These are phyloP conservation scores for Trissolcus brochymenae DNA, from an alignment of 2,888 invertebrate genomes.

Conservation along the genomic window DNA sequence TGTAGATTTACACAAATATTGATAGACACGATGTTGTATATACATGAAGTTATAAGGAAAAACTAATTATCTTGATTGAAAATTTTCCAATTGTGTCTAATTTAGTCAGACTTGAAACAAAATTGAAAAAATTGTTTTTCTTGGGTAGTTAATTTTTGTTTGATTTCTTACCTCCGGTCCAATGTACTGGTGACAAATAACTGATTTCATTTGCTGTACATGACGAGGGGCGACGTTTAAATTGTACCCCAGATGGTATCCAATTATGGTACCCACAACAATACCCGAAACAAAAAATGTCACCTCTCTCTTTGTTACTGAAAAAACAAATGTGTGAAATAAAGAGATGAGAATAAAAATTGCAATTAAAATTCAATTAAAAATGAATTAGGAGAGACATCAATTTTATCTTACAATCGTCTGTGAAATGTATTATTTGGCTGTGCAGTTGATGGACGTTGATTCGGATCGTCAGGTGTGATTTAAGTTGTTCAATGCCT, in stretches of 20 bases:
- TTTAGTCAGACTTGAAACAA: too few species aligned
- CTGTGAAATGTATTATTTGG: constrained; percentile 39
- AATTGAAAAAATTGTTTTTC: too few species aligned
- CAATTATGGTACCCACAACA: constrained; percentile 75
- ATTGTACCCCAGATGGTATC: constrained; percentile 74
- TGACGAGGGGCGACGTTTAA: constrained; percentile 67
- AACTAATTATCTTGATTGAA: too few species aligned
- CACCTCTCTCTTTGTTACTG: constrained; percentile 76
- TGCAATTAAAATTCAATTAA: constrained; percentile 8
- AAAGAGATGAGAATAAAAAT: background rate
- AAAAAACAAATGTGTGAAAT: constrained; percentile 40
- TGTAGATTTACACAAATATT: too few species aligned
- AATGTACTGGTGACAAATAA: constrained; percentile 76
- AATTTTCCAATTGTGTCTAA: too few species aligned
- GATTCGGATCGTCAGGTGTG: constrained; percentile 27
- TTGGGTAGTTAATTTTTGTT: background rate
- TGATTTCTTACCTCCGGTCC: constrained; percentile 76
- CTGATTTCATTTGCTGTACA: constrained; percentile 77
- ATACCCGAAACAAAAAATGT: constrained; percentile 76
- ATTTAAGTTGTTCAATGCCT: constrained; percentile 57
- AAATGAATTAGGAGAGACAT: background rate
- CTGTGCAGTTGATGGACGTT: constrained; percentile 21
- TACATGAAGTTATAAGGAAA: too few species aligned
- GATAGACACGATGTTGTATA: too few species aligned
- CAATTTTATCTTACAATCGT: constrained; percentile 22